Evolutionary conservation across 1,140 invertebrate species (phyloP).

Genomic region (Drosophila parabipectinata): DNA sequence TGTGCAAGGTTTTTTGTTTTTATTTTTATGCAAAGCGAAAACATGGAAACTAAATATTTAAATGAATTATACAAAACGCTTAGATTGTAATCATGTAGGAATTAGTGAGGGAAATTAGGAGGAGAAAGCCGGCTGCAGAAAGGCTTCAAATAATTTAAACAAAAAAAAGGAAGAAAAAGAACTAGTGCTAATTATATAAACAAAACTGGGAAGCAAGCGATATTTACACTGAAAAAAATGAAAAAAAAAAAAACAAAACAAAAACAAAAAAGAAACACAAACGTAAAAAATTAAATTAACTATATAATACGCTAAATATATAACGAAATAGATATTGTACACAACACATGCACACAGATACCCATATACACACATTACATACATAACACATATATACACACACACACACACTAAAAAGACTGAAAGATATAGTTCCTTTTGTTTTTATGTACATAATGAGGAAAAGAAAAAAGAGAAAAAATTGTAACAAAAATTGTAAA

Average conservation of each 20-base stretch:
- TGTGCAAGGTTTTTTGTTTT: constrained; percentile 40
- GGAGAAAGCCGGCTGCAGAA: constrained; percentile 8
- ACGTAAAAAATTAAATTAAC: constrained; percentile 49
- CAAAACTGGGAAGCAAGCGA: constrained; percentile 63
- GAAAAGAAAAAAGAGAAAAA: constrained; percentile 45
- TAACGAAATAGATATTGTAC: constrained; percentile 68
- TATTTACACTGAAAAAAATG: constrained; percentile 53
- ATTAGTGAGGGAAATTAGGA: not conserved
- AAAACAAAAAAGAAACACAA: constrained; percentile 33
- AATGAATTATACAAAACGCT: constrained; percentile 76
- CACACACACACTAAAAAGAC: constrained; percentile 83
- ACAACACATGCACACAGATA: constrained; percentile 42
- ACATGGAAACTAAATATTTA: constrained; percentile 72
- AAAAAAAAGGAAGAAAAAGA: constrained; percentile 27
- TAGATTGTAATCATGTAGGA: constrained; percentile 29
- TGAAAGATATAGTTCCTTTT: constrained; percentile 84
- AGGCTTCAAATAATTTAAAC: constrained; percentile 41
- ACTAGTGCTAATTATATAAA: constrained; percentile 57
- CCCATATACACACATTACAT: constrained; percentile 30
- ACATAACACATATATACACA: constrained; percentile 26
- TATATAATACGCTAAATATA: constrained; percentile 55
- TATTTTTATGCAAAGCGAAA: constrained; percentile 53
- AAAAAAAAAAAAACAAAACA: constrained; percentile 7
- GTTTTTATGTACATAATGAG: constrained; percentile 83
- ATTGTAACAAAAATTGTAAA: constrained; percentile 77